These are phyloP conservation scores for Chaetura pelagica DNA, from an alignment of 2,113 vertebrate genomes.

Conservation along the genomic window DNA sequence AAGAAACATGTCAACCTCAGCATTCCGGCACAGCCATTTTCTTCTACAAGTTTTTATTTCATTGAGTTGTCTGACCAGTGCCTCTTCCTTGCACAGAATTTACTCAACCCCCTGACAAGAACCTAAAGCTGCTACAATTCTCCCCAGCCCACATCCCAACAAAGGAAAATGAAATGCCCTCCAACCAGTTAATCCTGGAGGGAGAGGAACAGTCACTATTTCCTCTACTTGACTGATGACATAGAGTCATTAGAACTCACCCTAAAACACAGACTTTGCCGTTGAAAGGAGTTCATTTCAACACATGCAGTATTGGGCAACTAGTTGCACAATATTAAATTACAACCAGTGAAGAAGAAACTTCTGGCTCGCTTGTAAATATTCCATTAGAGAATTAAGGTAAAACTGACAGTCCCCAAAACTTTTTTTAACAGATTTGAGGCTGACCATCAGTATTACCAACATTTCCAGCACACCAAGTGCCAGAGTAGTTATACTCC, in stretches of 20 bases:
- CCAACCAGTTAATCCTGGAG: not conserved
- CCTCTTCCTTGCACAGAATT: not conserved
- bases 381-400: not conserved
- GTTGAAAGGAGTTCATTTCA: not conserved
- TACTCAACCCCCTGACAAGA: not conserved
- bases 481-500: not conserved
- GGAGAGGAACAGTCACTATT: not conserved
- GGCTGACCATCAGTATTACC: not conserved
- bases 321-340: slow-evolving; percentile 44
- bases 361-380: not conserved
- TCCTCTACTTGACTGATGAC: slow-evolving; percentile 9
- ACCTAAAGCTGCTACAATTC: not conserved
- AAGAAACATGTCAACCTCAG: not conserved
- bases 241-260: not conserved
- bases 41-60: not conserved
- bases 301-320: slow-evolving; percentile 19
- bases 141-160: not conserved
- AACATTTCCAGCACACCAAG: not conserved
- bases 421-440: not conserved
- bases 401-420: not conserved
- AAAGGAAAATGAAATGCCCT: not conserved
- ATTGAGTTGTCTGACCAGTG: fast-evolving
- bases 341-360: slow-evolving; percentile 25
- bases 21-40: not conserved
- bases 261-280: slow-evolving; percentile 3